Conservation (phyloP, 2,113 vertebrate genomes). For the Stegostoma tigrinum region DNA sequence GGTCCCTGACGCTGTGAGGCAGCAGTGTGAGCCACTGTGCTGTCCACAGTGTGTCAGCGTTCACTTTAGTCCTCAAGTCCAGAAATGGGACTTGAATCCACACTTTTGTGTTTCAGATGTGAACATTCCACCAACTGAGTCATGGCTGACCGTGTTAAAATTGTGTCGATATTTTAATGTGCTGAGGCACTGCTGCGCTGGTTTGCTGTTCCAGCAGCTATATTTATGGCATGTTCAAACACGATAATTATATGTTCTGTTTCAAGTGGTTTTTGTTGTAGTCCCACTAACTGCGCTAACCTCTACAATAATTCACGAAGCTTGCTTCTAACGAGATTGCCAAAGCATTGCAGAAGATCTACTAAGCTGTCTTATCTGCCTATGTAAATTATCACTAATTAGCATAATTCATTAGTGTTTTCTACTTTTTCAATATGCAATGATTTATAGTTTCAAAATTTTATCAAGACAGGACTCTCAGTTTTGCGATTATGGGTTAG, state of each 20-base stretch:
- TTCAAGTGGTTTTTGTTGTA: neutral
- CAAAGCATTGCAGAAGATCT: neutral
- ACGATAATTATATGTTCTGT: neutral
- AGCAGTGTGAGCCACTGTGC: too few species aligned
- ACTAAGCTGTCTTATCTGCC: neutral
- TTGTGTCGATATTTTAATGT: neutral
- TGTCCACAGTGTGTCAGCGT: too few species aligned
- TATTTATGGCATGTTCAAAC: neutral
- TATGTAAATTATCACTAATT: neutral
- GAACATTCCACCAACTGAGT: neutral
- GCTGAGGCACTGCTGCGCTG: neutral
- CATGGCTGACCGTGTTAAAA: neutral
- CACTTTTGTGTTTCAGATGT: neutral
- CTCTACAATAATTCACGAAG: neutral
- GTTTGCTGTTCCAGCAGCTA: neutral
- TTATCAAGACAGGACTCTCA: neutral
- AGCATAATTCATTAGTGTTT: neutral
- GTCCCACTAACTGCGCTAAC: neutral
- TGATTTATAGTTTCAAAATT: slow-evolving; percentile 11
- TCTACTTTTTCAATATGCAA: neutral
- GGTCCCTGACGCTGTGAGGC: too few species aligned
- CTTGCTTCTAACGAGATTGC: neutral
- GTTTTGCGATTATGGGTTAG: neutral
- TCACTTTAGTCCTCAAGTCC: too few species aligned
- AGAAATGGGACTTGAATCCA: neutral